Percentiles rank a stretch among this genome's conserved stretches.
These are phyloP conservation scores for Centroberyx gerrardi DNA, from an alignment of 2,797 vertebrate species.

Conservation along the genomic window DNA sequence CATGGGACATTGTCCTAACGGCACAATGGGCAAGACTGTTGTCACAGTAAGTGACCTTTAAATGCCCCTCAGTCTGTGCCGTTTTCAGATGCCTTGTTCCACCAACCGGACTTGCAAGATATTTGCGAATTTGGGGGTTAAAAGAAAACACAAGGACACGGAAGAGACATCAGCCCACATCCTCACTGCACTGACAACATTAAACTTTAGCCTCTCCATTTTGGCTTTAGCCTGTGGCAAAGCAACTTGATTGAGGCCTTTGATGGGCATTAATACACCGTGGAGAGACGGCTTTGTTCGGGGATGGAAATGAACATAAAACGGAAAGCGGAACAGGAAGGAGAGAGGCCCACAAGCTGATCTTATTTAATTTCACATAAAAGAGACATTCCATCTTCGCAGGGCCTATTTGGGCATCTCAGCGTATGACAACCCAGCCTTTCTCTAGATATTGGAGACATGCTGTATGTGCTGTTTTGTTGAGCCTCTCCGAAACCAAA, in stretches of 20 bases:
- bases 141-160: slow-evolving; percentile 74
- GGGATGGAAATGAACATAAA: slow-evolving; percentile 76
- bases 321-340: slow-evolving; percentile 80
- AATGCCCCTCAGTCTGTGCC: slow-evolving; percentile 47
- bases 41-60: slow-evolving; percentile 68
- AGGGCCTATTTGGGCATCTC: slow-evolving; percentile 59
- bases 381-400: slow-evolving; percentile 70
- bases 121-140: slow-evolving; percentile 71
- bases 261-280: slow-evolving; percentile 83
- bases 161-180: slow-evolving; percentile 76
- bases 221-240: slow-evolving; percentile 79
- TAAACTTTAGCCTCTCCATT: slow-evolving; percentile 72
- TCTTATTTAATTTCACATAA: slow-evolving; percentile 82
- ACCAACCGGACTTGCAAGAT: slow-evolving; percentile 60
- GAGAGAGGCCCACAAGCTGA: slow-evolving; percentile 71
- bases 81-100: slow-evolving; percentile 60
- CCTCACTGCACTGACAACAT: slow-evolving; percentile 70
- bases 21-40: slow-evolving; percentile 75
- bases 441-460: slow-evolving; percentile 14
- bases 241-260: slow-evolving; percentile 78
- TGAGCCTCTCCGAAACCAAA: slow-evolving; percentile 19
- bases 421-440: slow-evolving; percentile 38
- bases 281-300: slow-evolving; percentile 81
- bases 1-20: slow-evolving; percentile 64
- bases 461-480: slow-evolving; percentile 8